Percentiles rank a stretch among this genome's conserved stretches.
Conservation (phyloP, 1,140 invertebrate genomes). For the Riptortus pedestris region DNA sequence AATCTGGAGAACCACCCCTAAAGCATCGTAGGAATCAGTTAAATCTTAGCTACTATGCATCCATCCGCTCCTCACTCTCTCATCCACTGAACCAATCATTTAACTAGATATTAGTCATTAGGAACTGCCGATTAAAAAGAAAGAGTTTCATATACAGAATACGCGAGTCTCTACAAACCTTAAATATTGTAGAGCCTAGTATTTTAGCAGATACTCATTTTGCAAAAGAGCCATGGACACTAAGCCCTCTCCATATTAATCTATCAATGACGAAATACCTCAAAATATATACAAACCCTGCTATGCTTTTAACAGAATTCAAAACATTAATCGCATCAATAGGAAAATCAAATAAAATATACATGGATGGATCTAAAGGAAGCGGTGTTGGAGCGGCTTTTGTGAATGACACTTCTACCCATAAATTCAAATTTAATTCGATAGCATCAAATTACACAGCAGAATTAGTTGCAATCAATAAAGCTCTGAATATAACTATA, state of each 20-base stretch:
- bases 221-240: neutral
- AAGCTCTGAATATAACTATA: no score
- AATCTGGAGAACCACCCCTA: neutral
- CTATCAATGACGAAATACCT: no score
- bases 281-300: neutral
- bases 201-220: no score
- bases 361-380: neutral
- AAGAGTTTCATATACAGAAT: neutral
- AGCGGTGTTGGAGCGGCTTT: neutral
- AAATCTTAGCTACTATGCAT: neutral
- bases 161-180: no score
- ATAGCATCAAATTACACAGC: no score
- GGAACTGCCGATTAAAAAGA: neutral
- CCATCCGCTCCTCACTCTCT: neutral
- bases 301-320: neutral
- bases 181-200: no score
- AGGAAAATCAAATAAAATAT: neutral
- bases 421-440: neutral
- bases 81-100: neutral
- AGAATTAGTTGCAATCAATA: no score
- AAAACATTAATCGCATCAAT: neutral
- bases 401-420: neutral
- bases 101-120: neutral
- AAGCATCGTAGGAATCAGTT: neutral
- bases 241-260: neutral